Evolutionary conservation across 2,888 invertebrate genomes (phyloP).

Genomic region (Ophraella communa): DNA sequence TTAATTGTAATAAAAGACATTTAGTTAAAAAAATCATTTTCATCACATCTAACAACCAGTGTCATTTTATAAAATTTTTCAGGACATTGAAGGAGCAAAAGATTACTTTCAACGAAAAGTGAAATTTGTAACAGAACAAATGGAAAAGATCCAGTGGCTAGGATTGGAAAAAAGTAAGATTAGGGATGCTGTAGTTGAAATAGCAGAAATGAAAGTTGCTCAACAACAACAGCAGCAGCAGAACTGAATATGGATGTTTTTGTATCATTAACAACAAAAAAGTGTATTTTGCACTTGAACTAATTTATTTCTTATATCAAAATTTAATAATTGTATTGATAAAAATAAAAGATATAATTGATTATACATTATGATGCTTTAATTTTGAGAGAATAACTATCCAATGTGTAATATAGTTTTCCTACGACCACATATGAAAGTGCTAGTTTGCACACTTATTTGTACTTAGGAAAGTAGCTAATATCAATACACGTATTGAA

Average conservation of each 20-base stretch:
- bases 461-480: too few species aligned
- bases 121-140: constrained; percentile 90
- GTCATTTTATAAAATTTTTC: constrained; percentile 18
- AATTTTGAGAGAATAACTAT: too few species aligned
- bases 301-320: background rate
- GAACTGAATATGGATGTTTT: constrained; percentile 16
- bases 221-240: constrained; percentile 53
- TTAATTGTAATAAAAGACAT: too few species aligned
- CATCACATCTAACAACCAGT: too few species aligned
- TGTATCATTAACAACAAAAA: background rate
- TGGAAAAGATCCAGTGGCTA: constrained; percentile 88
- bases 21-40: too few species aligned
- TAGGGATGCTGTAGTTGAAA: constrained; percentile 77
- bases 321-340: too few species aligned
- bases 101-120: constrained; percentile 93
- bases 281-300: background rate
- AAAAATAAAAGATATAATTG: too few species aligned
- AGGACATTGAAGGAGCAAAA: constrained; percentile 81
- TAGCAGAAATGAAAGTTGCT: constrained; percentile 77
- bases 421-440: too few species aligned
- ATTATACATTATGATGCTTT: too few species aligned
- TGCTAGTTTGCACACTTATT: too few species aligned
- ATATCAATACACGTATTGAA: too few species aligned
- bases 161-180: constrained; percentile 85
- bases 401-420: too few species aligned